Evolutionary conservation across 2,888 invertebrate genomes (phyloP).

Genomic region (Myopa tessellatipennis): DNA sequence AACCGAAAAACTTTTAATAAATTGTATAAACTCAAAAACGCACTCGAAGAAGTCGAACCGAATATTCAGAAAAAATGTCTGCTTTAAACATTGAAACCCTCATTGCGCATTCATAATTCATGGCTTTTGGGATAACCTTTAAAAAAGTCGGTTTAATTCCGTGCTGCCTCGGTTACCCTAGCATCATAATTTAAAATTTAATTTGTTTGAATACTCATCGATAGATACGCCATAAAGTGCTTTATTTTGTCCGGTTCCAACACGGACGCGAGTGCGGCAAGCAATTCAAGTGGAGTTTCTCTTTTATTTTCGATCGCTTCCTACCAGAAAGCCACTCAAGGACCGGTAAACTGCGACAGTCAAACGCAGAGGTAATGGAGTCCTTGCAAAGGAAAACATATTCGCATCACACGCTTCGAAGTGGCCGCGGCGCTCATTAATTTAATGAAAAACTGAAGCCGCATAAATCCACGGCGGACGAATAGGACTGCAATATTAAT

Average conservation of each 20-base stretch:
- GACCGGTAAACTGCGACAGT: neutral
- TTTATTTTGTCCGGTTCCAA: neutral
- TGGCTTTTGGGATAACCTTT: no score
- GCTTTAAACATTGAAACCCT: neutral
- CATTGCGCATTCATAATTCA: no score
- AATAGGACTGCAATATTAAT: conserved; percentile 60
- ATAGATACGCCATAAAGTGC: conserved; percentile 12
- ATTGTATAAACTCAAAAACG: neutral
- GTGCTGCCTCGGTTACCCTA: neutral
- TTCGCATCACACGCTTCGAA: neutral
- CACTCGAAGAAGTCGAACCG: neutral
- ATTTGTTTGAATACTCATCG: conserved; percentile 1
- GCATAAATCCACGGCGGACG: conserved; percentile 54
- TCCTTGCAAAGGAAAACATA: neutral
- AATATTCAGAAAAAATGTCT: neutral
- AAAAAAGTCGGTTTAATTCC: no score
- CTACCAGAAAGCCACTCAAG: neutral
- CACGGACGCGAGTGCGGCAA: neutral
- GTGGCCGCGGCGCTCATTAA: conserved; percentile 43
- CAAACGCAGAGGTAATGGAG: neutral
- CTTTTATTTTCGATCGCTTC: neutral
- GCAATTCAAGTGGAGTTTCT: neutral
- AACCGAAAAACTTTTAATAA: neutral
- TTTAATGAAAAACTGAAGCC: conserved; percentile 48
- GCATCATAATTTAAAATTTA: neutral